Conservation (phyloP, 2,888 invertebrate species). For the Trichopria drosophilae region DNA sequence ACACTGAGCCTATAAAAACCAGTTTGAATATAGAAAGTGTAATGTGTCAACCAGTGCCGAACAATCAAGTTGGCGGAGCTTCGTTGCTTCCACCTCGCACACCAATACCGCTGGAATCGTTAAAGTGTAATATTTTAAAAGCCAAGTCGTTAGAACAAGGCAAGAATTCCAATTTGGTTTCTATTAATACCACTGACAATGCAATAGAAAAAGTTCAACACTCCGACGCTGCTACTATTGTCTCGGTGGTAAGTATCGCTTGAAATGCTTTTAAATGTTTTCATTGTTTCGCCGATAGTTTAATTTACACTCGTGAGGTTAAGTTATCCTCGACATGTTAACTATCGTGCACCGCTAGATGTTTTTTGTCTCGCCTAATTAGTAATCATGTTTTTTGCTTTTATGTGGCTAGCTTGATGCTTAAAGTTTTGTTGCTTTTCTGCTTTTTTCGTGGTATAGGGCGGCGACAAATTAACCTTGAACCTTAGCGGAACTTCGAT, state of each 20-base stretch:
- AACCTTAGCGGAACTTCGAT: conserved; percentile 63
- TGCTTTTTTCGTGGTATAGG: conserved; percentile 58
- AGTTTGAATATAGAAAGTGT: conserved; percentile 62
- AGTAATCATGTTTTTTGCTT: conserved; percentile 17
- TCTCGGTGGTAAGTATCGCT: conserved; percentile 70
- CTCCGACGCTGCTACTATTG: conserved; percentile 68
- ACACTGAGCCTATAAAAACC: conserved; percentile 69
- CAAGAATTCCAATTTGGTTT: conserved; percentile 55
- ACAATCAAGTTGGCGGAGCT: conserved; percentile 70
- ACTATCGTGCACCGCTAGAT: no score
- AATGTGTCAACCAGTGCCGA: conserved; percentile 63
- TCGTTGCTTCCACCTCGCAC: conserved; percentile 59
- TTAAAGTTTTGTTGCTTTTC: conserved; percentile 43
- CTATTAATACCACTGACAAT: conserved; percentile 56
- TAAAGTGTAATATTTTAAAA: conserved; percentile 94
- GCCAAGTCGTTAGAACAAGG: conserved; percentile 68
- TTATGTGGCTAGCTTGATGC: conserved; percentile 24
- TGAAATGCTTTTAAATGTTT: conserved; percentile 17
- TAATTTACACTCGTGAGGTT: no score
- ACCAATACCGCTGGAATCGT: conserved; percentile 84
- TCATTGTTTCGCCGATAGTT: no score
- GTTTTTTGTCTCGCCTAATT: conserved; percentile 19
- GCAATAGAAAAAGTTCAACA: conserved; percentile 48
- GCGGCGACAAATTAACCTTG: conserved; percentile 71
- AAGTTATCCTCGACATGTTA: no score